Evolutionary conservation across 2,113 vertebrate species (phyloP).

Genomic region (Myotis yumanensis): DNA sequence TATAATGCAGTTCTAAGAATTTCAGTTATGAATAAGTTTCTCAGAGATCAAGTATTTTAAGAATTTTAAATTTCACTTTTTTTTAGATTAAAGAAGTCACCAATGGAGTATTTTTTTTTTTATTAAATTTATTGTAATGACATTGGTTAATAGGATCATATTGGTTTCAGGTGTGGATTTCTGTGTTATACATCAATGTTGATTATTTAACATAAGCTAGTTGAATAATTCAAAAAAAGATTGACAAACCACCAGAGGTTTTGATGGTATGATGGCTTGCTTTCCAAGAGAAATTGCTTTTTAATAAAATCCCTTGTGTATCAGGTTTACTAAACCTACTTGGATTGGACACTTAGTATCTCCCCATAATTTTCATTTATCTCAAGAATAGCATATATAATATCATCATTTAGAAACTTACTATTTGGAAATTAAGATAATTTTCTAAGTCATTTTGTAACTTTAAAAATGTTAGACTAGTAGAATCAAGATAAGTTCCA

Average conservation of each 20-base stretch:
- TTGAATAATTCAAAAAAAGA: not conserved
- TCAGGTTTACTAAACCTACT: not conserved
- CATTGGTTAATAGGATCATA: too few relatives aligned
- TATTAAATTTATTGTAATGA: too few relatives aligned
- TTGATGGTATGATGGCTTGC: not conserved
- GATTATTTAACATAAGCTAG: not conserved
- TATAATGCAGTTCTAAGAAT: not conserved
- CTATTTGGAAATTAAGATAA: not conserved
- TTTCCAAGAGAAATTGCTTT: not conserved
- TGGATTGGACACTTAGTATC: not conserved
- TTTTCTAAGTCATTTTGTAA: slow-evolving; percentile 13
- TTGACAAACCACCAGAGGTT: not conserved
- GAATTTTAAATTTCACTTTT: not conserved
- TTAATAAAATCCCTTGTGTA: not conserved
- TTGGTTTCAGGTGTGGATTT: too few relatives aligned
- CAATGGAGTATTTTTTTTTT: not conserved
- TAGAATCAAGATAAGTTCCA: not conserved
- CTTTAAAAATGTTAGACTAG: not conserved
- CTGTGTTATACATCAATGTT: not conserved
- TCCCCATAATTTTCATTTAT: not conserved
- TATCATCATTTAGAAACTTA: not conserved
- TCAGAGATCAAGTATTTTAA: not conserved
- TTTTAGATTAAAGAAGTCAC: not conserved
- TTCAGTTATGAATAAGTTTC: not conserved
- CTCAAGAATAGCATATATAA: not conserved